phyloP scores from a whole-genome alignment of 2,888 invertebrate species.

The Deilephila porcellus region DNA sequence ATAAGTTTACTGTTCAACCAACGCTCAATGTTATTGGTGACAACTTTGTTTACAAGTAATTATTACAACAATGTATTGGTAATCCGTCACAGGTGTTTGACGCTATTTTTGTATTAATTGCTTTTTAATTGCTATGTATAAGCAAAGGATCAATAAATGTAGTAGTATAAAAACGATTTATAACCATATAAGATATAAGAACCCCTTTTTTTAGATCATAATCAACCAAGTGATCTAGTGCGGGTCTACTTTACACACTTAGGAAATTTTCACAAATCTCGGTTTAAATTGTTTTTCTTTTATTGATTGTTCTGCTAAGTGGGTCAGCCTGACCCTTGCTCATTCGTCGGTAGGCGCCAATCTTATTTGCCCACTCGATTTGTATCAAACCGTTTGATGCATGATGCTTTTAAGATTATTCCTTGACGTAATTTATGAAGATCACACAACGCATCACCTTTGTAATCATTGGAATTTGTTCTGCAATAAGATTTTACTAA shows the following conservation, averaged over 20 bases:
- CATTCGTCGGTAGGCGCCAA: neutral
- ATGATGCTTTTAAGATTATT: conserved; percentile 24
- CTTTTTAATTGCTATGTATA: no score
- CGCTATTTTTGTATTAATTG: neutral
- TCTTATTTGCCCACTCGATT: conserved; percentile 19
- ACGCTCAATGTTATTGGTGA: neutral
- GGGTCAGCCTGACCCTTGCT: neutral
- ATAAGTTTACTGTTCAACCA: neutral
- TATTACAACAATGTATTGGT: neutral
- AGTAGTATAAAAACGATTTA: no score
- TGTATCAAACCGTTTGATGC: conserved; percentile 20
- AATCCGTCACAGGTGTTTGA: neutral
- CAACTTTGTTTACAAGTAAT: neutral
- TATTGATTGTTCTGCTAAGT: neutral
- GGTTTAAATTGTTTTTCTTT: neutral
- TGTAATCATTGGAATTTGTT: neutral
- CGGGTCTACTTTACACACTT: neutral
- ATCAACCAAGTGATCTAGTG: no score
- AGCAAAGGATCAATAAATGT: no score
- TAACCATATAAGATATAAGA: no score
- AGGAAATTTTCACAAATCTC: neutral
- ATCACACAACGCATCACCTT: neutral
- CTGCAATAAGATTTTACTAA: neutral
- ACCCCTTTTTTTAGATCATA: no score
- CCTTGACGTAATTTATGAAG: conserved; percentile 20